These are phyloP conservation scores for Leucoraja erinaceus DNA, from an alignment of 2,113 vertebrate genomes.

Conservation along the genomic window DNA sequence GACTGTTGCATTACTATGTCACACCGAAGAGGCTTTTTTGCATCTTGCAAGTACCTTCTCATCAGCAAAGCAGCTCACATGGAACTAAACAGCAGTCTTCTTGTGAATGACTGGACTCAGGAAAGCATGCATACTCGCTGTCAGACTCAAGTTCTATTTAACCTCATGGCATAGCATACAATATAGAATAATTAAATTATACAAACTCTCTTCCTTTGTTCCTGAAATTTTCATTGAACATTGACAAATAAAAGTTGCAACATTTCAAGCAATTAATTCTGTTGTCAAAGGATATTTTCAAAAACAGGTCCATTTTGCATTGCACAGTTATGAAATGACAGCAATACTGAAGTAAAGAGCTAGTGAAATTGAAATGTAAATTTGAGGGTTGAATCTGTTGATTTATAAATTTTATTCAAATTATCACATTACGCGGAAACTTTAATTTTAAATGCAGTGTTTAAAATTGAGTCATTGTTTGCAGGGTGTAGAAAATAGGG, in stretches of 20 bases:
- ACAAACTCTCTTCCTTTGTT: background rate
- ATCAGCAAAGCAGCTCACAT: background rate
- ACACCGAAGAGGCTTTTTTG: background rate
- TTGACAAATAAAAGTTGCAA: background rate
- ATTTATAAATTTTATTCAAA: background rate
- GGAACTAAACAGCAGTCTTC: background rate
- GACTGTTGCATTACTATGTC: background rate
- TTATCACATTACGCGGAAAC: background rate
- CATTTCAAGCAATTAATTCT: background rate
- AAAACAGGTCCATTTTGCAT: background rate
- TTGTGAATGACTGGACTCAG: background rate
- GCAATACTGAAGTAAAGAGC: background rate
- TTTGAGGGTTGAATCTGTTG: background rate
- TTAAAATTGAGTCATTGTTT: too few species aligned
- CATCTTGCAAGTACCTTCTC: background rate
- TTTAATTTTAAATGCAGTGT: too few species aligned
- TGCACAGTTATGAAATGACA: background rate
- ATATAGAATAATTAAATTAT: too few species aligned
- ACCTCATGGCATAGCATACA: background rate
- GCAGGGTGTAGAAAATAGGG: too few species aligned
- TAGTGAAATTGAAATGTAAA: background rate
- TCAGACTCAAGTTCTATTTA: background rate
- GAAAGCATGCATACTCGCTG: background rate
- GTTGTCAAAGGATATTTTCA: conserved; percentile 6
- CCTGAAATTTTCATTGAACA: background rate